A percentile compares a stretch with the other conserved stretches of the same genome.
These are phyloP conservation scores for Crotalus horridus DNA, from an alignment of 2,113 vertebrate species.

Conservation along the genomic window DNA sequence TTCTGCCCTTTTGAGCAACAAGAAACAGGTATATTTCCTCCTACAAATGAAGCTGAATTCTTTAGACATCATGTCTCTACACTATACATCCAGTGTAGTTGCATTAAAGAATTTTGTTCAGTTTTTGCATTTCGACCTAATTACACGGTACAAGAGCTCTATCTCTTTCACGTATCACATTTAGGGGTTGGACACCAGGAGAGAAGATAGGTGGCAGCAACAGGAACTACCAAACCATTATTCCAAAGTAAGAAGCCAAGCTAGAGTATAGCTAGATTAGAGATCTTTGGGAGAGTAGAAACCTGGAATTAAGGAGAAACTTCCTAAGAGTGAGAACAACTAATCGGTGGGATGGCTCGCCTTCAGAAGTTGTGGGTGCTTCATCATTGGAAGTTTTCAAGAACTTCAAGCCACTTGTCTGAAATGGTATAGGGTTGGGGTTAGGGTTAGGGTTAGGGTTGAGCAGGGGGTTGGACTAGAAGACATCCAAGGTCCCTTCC, in stretches of 20 bases:
- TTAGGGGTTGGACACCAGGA: background rate
- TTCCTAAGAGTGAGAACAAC: too few relatives aligned
- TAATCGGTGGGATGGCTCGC: too few relatives aligned
- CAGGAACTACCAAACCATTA: background rate
- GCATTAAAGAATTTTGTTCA: background rate
- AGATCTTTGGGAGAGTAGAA: background rate
- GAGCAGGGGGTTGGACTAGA: background rate
- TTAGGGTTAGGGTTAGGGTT: too few relatives aligned
- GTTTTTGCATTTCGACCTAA: background rate
- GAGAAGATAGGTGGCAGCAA: background rate
- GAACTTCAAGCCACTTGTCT: background rate
- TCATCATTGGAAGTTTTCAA: background rate
- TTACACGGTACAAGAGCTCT: background rate
- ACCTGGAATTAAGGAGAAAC: too few relatives aligned
- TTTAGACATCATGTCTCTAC: background rate
- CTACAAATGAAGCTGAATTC: background rate
- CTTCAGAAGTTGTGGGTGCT: too few relatives aligned
- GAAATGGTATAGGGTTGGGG: background rate
- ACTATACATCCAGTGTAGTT: background rate
- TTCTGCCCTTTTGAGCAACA: background rate
- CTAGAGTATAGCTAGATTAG: background rate
- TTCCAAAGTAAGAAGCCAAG: background rate
- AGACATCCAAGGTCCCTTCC: background rate
- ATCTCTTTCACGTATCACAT: background rate
- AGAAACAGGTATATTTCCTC: background rate